Base-by-base conservation (phyloP, 2,797 vertebrate genomes). In the Myripristis jacobus region DNA sequence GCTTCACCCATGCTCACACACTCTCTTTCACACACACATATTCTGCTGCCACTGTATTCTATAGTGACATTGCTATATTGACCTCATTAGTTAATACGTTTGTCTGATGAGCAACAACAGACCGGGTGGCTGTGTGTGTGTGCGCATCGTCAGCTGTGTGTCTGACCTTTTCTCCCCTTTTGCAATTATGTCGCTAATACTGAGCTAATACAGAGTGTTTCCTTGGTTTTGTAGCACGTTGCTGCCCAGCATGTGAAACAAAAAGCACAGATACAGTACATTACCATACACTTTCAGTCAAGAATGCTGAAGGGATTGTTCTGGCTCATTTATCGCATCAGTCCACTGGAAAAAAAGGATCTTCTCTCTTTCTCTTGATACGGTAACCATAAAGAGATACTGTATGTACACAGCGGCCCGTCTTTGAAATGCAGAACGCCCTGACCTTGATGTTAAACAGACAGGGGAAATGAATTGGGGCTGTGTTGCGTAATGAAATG, bases 401-500 rank as follows among this genome's bases (percentile, higher is more conserved):
- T 29, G 27, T 3, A 29, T 29, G 47, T 18, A 15, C 3, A 25
- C 24, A 16, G 13, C 11, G 16, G 13, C 6, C 21, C 3, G 19
- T 22, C 21, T 67, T 31, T 58, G 60, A 73, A 38, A 13, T 19
- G 34, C 53, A 61, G 31, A 34, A 1, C 48, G 44, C 1, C 41
- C 13, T 57, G n/a, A 77, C 1, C 41, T 16, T 57, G n/a, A 77
- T 47, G 48, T 51, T 27, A 24, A n/a, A 8, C 54, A 59, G 52
- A 72, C 12, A 41, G 57, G 31, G 25, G 52, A 62, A 70, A 66
- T 59, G 11, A 66, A 67, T 21, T 22, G 9, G 24, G n/a, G 12
- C 8, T 19, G 13, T 46, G 58, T 73, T 85, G 34, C 5, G 0
- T 79, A 70, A 74, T 8, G 5, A 16, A 10, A 18, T 21, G 55